These are phyloP conservation scores for Dione vanillae DNA, from an alignment of 2,888 invertebrate species.

Conservation along the genomic window DNA sequence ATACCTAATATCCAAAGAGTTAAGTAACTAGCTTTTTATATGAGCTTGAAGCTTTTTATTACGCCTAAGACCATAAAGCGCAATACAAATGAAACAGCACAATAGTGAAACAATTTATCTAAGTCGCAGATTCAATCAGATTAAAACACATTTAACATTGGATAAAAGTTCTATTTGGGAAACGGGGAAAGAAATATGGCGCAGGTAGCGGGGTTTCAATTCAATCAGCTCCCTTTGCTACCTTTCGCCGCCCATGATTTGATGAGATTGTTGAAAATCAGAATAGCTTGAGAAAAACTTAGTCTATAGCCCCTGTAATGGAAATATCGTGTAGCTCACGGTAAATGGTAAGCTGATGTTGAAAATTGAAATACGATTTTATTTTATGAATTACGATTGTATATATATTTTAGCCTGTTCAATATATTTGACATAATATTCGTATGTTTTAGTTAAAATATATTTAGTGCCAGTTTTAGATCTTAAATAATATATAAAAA, in stretches of 20 bases:
- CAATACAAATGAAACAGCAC: slow-evolving; percentile 28
- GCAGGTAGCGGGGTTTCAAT: slow-evolving; percentile 77
- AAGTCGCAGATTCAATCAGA: slow-evolving; percentile 80
- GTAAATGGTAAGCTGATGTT: slow-evolving; percentile 47
- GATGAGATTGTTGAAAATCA: slow-evolving; percentile 82
- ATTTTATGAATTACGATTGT: no score
- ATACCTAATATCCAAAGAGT: no score
- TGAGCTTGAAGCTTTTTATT: neutral
- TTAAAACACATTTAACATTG: slow-evolving; percentile 82
- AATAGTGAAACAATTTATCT: slow-evolving; percentile 65
- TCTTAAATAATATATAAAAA: no score
- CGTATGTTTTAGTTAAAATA: no score
- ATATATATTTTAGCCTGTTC: no score
- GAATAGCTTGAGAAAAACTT: slow-evolving; percentile 72
- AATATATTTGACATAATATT: no score
- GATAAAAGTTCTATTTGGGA: slow-evolving; percentile 80
- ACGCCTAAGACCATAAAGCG: neutral
- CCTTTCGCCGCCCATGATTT: slow-evolving; percentile 73
- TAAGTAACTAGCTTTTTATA: neutral
- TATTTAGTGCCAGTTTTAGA: no score
- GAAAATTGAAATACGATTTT: slow-evolving; percentile 47
- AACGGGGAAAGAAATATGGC: slow-evolving; percentile 79
- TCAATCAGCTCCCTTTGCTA: slow-evolving; percentile 80
- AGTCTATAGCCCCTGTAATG: slow-evolving; percentile 62
- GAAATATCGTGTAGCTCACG: slow-evolving; percentile 64